Conservation (phyloP, 2,113 vertebrate species). For the Mungos mungo region DNA sequence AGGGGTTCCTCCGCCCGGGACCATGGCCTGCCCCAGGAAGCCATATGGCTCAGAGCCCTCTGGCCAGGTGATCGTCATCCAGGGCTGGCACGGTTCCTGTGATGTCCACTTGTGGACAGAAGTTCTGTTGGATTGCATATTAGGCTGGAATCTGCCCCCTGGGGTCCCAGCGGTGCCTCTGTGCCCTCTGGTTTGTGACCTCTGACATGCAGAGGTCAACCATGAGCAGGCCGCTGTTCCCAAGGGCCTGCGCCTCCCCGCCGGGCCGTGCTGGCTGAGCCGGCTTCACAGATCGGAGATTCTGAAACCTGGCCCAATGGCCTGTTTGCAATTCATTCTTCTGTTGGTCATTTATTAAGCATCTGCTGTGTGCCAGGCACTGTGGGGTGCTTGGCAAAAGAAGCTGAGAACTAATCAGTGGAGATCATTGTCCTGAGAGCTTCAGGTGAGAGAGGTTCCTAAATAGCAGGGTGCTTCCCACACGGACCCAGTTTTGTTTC, state of each 20-base stretch:
- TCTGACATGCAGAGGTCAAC: not conserved
- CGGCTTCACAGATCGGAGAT: not conserved
- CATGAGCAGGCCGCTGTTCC: not conserved
- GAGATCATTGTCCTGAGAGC: not conserved
- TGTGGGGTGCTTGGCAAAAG: not conserved
- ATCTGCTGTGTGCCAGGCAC: not conserved
- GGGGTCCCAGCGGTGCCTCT: not conserved
- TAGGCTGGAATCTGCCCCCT: not conserved
- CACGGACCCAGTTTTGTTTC: not conserved
- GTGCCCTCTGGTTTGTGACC: not conserved
- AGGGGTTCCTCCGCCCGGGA: not conserved
- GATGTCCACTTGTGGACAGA: not conserved
- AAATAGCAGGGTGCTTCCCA: not conserved
- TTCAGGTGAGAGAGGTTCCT: not conserved
- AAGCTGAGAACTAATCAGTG: not conserved
- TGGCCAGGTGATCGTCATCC: not conserved
- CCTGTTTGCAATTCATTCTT: not conserved
- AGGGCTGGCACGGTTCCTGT: fast-evolving
- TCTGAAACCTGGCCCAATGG: not conserved
- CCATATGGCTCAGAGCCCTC: not conserved
- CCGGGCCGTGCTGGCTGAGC: not conserved
- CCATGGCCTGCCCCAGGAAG: not conserved
- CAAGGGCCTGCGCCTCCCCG: not conserved
- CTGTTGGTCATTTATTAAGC: not conserved
- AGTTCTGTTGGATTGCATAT: fast-evolving